A percentile compares a stretch with the other conserved stretches of the same genome.
Conservation (phyloP, 2,888 invertebrate species). For the Eutolmus rufibarbis region DNA sequence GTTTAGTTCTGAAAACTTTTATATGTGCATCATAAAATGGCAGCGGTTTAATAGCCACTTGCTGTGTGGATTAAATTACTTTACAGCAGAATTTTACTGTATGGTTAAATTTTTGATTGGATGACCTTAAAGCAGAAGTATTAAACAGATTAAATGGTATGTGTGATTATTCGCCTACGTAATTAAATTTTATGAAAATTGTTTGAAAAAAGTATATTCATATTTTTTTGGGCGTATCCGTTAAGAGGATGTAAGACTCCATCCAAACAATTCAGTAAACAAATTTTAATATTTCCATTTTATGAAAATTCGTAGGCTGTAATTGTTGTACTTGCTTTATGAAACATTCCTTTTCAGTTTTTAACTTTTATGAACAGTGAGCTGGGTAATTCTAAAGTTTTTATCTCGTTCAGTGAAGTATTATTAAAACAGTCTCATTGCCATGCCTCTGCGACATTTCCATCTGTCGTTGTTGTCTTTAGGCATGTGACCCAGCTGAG, state of each 20-base stretch:
- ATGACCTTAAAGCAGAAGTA: background rate
- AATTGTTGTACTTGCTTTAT: background rate
- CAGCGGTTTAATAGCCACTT: background rate
- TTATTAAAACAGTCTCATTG: background rate
- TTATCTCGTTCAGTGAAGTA: background rate
- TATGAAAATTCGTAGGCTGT: background rate
- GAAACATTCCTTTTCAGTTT: too few relatives aligned
- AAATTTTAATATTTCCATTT: background rate
- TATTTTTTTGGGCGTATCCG: background rate
- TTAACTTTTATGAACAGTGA: background rate
- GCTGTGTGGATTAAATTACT: background rate
- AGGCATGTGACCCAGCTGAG: background rate
- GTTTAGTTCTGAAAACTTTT: background rate
- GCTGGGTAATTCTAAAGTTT: background rate
- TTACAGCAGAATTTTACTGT: background rate
- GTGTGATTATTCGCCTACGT: background rate
- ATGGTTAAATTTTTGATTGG: background rate
- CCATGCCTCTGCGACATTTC: background rate
- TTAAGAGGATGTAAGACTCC: background rate
- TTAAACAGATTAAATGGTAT: background rate
- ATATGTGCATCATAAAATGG: background rate
- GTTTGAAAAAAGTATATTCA: background rate
- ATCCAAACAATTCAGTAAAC: background rate
- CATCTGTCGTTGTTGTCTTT: background rate
- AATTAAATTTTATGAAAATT: background rate